Evolutionary conservation across 2,797 vertebrate species (phyloP), one percentile per base, ranked within the genome.

Genomic region (Scarus forsteni): DNA sequence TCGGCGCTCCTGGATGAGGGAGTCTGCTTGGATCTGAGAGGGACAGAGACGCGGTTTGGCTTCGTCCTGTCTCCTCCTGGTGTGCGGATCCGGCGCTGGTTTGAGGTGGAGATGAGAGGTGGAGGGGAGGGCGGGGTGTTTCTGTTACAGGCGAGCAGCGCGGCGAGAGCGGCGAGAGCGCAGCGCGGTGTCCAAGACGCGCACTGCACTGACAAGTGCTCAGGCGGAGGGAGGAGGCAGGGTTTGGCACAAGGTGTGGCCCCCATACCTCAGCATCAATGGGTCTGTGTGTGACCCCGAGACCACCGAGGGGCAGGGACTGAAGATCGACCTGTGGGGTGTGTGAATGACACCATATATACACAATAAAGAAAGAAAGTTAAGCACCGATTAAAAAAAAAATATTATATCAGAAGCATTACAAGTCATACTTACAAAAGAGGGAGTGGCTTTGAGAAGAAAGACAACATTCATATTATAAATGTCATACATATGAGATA

Each of bases 171-270:
- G 80, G 57, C 73, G 78, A 87, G 90, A 90, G 91, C 91, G 90
- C 88, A 84, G 85, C 85, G 82, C 79, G 79, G 92, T 40, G 90
- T 88, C 88, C 87, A 67, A 76, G 77, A 84, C 86, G 84, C 89
- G 90, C 88, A 88, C 87, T 90, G 87, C 91, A 91, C 79, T 14
- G 55, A 16, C 75, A 57, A 53, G 12, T 8, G 78, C 71, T 35
- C 66, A 64, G 2, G 10, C 51, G 19, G 38, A 39, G 38, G 9
- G 38, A 27, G 66, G 56, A 49, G 12, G 10, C 69, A 54, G 74
- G 68, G 73, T 16, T 4, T 52, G 81, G 60, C 81, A 63, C 75
- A 38, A 73, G 75, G 79, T 73, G 79, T 63, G 82, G 69, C 66
- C 9, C 5, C 19, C 50, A 54, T 13, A 66, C 60, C 73, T 50